Percentiles rank a stretch among this genome's conserved stretches.
Conservation (phyloP, 1,140 invertebrate genomes). For the Brachionus rotundiformis region DNA sequence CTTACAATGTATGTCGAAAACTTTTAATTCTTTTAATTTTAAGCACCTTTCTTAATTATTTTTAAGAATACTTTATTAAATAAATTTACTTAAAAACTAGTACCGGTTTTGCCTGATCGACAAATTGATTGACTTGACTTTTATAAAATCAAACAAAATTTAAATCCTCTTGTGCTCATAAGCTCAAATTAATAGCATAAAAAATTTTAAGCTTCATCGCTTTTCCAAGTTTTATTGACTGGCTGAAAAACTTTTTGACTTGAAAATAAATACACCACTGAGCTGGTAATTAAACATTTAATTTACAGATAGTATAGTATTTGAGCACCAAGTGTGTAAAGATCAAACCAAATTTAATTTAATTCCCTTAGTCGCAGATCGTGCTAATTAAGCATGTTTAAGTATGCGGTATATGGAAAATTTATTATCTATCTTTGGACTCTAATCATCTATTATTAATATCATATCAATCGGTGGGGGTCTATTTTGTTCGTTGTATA, state of each 20-base stretch:
- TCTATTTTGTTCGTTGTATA: not conserved
- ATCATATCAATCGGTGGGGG: not conserved
- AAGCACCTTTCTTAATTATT: not conserved
- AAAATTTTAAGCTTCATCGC: not conserved
- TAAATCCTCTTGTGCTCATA: slow-evolving; percentile 14
- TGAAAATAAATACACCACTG: slow-evolving; percentile 17
- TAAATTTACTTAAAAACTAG: slow-evolving; percentile 22
- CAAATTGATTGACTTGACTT: not conserved
- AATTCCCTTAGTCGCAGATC: not conserved
- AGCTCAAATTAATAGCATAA: not conserved
- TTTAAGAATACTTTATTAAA: not conserved
- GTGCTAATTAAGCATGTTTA: slow-evolving; percentile 33
- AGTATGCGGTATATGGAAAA: slow-evolving; percentile 11
- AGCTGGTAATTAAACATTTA: not conserved
- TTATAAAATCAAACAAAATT: slow-evolving; percentile 11
- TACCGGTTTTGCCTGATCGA: not conserved
- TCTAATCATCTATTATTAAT: slow-evolving; percentile 31
- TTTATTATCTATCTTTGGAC: not conserved
- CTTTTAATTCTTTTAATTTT: not conserved
- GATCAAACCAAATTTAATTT: slow-evolving; percentile 23
- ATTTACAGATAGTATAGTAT: slow-evolving; percentile 19
- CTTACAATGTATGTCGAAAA: slow-evolving; percentile 42
- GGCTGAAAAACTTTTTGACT: not conserved
- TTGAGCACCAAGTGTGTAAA: slow-evolving; percentile 36
- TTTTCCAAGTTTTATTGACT: not conserved